These are phyloP conservation scores for Poeciliopsis occidentalis DNA, from an alignment of 2,113 vertebrate species.

Conservation along the genomic window DNA sequence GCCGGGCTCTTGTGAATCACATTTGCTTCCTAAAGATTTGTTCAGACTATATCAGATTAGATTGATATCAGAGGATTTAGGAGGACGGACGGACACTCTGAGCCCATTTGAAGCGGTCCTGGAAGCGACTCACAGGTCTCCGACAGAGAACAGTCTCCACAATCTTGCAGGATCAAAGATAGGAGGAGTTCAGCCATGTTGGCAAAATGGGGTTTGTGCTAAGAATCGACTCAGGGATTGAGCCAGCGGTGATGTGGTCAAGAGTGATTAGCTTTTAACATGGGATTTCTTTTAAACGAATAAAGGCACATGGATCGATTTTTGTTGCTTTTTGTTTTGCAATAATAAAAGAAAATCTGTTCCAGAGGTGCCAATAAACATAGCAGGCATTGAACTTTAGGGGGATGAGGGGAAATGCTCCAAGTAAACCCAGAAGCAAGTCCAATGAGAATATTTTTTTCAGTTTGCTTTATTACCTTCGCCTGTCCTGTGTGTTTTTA, in stretches of 20 bases:
- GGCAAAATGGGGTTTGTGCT: neutral
- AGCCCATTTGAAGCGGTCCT: neutral
- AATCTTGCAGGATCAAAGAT: neutral
- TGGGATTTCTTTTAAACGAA: neutral
- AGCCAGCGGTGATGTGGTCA: no score
- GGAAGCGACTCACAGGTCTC: neutral
- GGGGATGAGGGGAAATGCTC: neutral
- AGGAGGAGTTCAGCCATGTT: neutral
- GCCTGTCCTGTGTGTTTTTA: conserved; percentile 3
- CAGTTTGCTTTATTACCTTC: neutral
- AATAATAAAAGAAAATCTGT: neutral
- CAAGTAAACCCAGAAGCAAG: neutral
- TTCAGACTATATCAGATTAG: neutral
- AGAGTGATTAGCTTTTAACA: neutral
- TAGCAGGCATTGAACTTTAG: neutral
- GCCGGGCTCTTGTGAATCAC: neutral
- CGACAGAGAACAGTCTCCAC: neutral
- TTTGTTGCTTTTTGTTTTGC: no score
- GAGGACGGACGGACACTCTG: neutral
- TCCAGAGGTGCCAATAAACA: neutral
- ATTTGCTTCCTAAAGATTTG: neutral
- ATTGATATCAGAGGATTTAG: neutral
- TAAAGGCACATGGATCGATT: no score
- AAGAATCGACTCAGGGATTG: no score
- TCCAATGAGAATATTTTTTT: neutral